Conservation (phyloP, 30 jellyfish, hydroid and myxozoan genomes). For the Hydractinia symbiolongicarpus region DNA sequence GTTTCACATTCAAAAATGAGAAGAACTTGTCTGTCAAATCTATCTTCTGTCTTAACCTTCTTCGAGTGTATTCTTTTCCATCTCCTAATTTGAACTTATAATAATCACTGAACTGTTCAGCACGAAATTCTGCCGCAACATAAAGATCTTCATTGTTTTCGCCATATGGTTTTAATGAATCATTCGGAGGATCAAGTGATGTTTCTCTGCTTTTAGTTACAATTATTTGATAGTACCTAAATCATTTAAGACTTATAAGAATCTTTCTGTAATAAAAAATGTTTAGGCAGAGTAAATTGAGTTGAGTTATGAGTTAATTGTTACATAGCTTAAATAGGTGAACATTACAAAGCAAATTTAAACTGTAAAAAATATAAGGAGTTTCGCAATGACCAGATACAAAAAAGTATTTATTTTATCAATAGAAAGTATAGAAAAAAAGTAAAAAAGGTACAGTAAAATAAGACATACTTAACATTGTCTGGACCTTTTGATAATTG, state of each 20-base stretch:
- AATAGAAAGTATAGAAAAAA: background rate
- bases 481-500: conserved; percentile 54
- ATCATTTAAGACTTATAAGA: background rate
- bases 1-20: conserved; percentile 35
- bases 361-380: no score
- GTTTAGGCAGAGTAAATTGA: no score
- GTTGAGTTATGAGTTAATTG: no score
- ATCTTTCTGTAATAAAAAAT: background rate
- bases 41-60: background rate
- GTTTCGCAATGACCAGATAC: no score
- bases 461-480: conserved; percentile 26
- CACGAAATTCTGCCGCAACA: conserved; percentile 52
- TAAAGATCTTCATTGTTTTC: conserved; percentile 49
- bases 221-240: conserved; percentile 51
- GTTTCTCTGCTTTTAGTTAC: conserved; percentile 29
- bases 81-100: conserved; percentile 46
- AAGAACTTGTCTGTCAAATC: conserved; percentile 18
- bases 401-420: no score
- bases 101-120: conserved; percentile 22
- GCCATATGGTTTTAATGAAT: conserved; percentile 8
- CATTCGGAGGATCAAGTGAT: conserved; percentile 17
- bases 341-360: no score
- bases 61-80: conserved; percentile 44
- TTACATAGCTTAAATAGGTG: no score
- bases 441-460: background rate